These are phyloP conservation scores for Scartelaos histophorus DNA, from an alignment of 2,113 vertebrate genomes.

Conservation along the genomic window DNA sequence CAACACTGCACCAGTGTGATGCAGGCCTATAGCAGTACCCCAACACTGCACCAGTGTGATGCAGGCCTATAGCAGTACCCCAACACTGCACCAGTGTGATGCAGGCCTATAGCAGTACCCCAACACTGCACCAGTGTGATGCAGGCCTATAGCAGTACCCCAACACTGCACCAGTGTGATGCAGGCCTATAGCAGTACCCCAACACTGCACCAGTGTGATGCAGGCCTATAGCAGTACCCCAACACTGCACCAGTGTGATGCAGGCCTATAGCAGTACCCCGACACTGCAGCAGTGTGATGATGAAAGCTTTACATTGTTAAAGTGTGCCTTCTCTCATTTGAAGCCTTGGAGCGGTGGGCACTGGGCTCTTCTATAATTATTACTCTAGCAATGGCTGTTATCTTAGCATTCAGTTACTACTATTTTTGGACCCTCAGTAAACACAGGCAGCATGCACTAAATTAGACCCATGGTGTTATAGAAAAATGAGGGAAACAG, in stretches of 20 bases:
- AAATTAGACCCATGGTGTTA: not conserved
- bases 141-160: no score
- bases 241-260: no score
- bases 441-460: not conserved
- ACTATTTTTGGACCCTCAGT: not conserved
- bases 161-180: not conserved
- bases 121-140: not conserved
- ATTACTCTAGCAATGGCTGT: not conserved
- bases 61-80: no score
- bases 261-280: not conserved
- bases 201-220: not conserved
- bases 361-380: not conserved
- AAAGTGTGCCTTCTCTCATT: not conserved
- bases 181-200: no score
- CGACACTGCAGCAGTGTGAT: no score
- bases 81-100: not conserved
- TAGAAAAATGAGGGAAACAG: not conserved
- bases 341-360: not conserved
- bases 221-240: no score
- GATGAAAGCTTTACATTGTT: not conserved
- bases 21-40: no score
- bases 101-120: no score
- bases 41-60: not conserved
- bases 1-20: not conserved
- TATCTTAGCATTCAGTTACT: conserved; percentile 18